Percentiles rank a stretch among this genome's conserved stretches.
phyloP scores from a whole-genome alignment of 2,888 invertebrate species.

The Ornithoptera priamus region DNA sequence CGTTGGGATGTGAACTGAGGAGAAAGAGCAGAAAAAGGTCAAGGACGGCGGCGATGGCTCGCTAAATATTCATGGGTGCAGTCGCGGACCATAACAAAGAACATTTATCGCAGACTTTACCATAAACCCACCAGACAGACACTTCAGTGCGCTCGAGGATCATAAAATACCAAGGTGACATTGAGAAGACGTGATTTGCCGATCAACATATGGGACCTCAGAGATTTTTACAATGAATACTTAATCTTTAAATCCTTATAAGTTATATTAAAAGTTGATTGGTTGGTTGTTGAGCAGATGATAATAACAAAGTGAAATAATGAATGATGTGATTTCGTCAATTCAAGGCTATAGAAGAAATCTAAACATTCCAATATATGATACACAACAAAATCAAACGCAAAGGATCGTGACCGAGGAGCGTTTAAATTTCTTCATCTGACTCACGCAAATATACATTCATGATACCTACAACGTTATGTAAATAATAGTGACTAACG shows the following conservation, averaged over 20 bases:
- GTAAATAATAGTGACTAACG: constrained; percentile 24
- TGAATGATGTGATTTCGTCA: too few relatives aligned
- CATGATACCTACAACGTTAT: constrained; percentile 14
- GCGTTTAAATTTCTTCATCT: constrained; percentile 26
- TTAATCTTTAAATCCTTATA: neutral
- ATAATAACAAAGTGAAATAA: too few relatives aligned
- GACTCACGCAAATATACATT: constrained; percentile 17
- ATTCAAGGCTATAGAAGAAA: too few relatives aligned
- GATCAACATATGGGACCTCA: constrained; percentile 3
- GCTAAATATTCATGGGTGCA: constrained; percentile 71
- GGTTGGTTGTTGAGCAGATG: too few relatives aligned
- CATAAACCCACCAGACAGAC: constrained; percentile 36
- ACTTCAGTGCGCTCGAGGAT: constrained; percentile 15
- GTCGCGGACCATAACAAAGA: constrained; percentile 63
- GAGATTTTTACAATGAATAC: neutral
- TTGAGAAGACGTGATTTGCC: constrained; percentile 49
- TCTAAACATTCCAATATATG: too few relatives aligned
- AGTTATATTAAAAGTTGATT: too few relatives aligned
- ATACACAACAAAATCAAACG: neutral
- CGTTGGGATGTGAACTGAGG: constrained; percentile 55
- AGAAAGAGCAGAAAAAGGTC: constrained; percentile 70
- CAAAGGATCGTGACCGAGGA: constrained; percentile 21
- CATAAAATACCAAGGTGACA: constrained; percentile 52
- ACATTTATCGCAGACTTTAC: constrained; percentile 51
- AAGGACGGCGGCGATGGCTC: constrained; percentile 54